Base-by-base conservation (phyloP, 2,797 vertebrate genomes). In the Pelodytes ibericus region DNA sequence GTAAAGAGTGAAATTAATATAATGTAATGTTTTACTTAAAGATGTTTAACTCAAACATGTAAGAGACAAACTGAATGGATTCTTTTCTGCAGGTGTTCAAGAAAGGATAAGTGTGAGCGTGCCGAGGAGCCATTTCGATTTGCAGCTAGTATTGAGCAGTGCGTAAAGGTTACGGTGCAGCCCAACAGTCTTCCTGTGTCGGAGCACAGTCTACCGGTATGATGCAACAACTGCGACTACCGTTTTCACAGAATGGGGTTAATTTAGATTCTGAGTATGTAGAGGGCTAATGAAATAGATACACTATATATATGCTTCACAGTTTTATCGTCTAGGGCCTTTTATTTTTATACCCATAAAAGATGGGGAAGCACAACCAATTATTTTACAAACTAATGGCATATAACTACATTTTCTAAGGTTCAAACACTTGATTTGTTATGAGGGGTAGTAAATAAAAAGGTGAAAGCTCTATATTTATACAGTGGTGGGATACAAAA, bases 101-200 rank as follows among this genome's bases (percentile, higher is more conserved):
- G 95, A 84, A 91, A 86, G 88, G 97, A 95, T 83, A 91, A 92
- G 0, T 99, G 97, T 7, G 94, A 95, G 33, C 91, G 94, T 0
- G 95, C 96, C 0, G 87, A 92, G 0, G 95, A 99, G 87, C 94
- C 94, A 0, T 92, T 92, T 85, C 95, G 96, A 0, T 99, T 99
- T n/a, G 95, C 97, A 0, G 93, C 93, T 64, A 89, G 89, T 30
- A 93, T 97, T 82, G 84, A 83, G 81, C 96, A 95, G 85, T 99
- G 97, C 80, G 90, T 99, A 89, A 95, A 92, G 76, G 87, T 96
- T 81, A 88, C 86, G 0, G 94, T 98, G 71, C 94, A 94, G 72
- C 97, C 98, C 30, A 94, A 94, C 89, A 99, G 97, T 92, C 96
- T 99, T 49, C 96, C 96, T 0, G 97, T 98, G 81, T 99, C 97